Evolutionary conservation across 2,113 vertebrate genomes (phyloP), one percentile per base, ranked within the genome.

Genomic region (Barnardius zonarius): DNA sequence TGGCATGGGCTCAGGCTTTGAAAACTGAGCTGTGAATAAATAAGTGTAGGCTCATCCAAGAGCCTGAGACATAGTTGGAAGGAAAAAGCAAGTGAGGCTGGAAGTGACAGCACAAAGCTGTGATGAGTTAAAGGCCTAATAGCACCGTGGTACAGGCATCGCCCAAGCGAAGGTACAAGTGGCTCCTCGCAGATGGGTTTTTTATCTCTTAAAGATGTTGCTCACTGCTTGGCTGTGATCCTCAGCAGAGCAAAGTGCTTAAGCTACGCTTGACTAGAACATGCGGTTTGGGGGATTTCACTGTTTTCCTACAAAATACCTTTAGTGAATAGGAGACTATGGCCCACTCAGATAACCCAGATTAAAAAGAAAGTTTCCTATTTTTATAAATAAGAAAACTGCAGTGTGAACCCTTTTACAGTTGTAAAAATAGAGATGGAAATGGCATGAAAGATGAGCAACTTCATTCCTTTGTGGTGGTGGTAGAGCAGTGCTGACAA

Each of bases 21-120:
- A 88, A 96, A 96, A 68, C 37, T 57, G 72, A 96, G 63, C 76
- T 81, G 52, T 7, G 9, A 73, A 85, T 94, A 92, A 90, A 86
- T 91, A 92, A 82, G 37, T 37, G 10, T 15, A 68, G 77, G 31
- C 88, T 88, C 25, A 39, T 86, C n/a, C 55, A 63, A 51, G 84
- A 73, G 77, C 69, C 80, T 81, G 86, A 77, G 79, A 77, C 39
- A 20, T 66, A 78, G 48, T 2, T 95, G 75, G 78, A 88, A 80
- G n/a, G n/a, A 73, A 59, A 85, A 83, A 37, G 28, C 6, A 12
- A 81, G 55, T 6, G 19, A 51, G 28, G 52, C 59, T 93, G 81
- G 57, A 82, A 62, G 52, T 51, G 61, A 67, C 66, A 91, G 55
- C 2, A 1, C 46, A 84, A 82, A 93, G 62, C 76, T 88, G 33